Conservation (phyloP, 2,113 vertebrate genomes). For the Climacteris rufus region DNA sequence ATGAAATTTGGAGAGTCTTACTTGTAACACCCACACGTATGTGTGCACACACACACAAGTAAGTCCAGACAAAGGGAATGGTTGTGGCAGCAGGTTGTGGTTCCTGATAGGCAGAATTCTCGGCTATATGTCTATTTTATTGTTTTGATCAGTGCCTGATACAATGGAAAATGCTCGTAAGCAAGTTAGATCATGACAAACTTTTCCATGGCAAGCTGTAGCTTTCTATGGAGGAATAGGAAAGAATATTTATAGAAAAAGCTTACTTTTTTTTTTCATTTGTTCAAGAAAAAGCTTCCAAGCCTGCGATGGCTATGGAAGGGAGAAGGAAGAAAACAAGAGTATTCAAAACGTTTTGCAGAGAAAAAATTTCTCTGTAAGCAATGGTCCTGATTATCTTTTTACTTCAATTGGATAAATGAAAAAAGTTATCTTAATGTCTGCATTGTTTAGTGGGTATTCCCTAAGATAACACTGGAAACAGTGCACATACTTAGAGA, state of each 20-base stretch:
- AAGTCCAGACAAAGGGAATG: background rate
- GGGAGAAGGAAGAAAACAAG: background rate
- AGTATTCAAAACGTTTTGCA: background rate
- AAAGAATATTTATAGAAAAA: background rate
- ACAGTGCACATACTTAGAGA: background rate
- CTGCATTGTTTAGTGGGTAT: background rate
- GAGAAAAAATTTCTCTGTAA: background rate
- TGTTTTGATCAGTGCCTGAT: background rate
- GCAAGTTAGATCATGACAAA: background rate
- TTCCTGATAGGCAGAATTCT: background rate
- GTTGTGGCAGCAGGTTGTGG: background rate
- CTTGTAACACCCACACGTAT: background rate
- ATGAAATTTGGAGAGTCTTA: slow-evolving; percentile 42
- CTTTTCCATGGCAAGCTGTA: background rate
- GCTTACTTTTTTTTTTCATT: background rate
- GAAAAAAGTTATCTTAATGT: background rate
- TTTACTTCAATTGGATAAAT: background rate
- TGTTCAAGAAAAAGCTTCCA: background rate
- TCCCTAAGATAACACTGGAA: background rate
- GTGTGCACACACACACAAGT: background rate
- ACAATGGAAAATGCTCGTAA: slow-evolving; percentile 3
- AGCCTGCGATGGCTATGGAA: background rate
- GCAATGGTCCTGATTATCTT: background rate
- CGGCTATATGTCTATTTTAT: background rate
- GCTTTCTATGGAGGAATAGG: background rate